Base-by-base conservation (phyloP, 2,888 invertebrate species). In the Macaria notata region DNA sequence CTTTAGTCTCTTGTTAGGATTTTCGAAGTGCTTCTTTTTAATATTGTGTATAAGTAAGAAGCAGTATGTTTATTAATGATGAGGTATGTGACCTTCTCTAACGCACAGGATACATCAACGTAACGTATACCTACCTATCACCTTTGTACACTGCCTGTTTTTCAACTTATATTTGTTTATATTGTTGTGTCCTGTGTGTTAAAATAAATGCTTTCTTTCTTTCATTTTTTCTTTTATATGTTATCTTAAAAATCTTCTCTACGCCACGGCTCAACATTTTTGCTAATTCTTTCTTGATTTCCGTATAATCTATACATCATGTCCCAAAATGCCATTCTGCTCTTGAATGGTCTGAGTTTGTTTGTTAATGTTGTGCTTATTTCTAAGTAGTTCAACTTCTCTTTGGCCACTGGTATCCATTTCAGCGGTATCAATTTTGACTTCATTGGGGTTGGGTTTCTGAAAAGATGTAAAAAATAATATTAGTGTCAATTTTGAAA, bases 281-380 rank as follows among this genome's bases (percentile, higher is more conserved):
- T 61, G 5, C 54, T 58, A 6, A 44, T 38, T 9, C 50, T 50
- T 53, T 64, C 61, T n/a, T 56, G 49, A 39, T 45, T 53, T 6
- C 59, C 54, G 9, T 64, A 44, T 3, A 46, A 31, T 43, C 56
- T 59, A n/a, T 52, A 64, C 31, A 70, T 64, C 31, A 64, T 42
- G n/a, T 75, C 70, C 75, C 72, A 75, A 46, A 75, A 72, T 0
- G 65, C 66, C 49, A 72, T 61, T 47, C 74, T 67, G 8, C 65
- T 56, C 9, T 68, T 61, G 43, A 71, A 70, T 0, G 73, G 73
- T 46, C 63, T 64, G 5, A 46, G 51, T 8, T 57, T 56, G 9
- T 59, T 47, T 3, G 48, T 54, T 31, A 74, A 41, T 3, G 65
- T 60, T 0, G 44, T 62, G 31, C 66, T 59, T 1, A 74, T 68